Evolutionary conservation across 2,113 vertebrate species (phyloP).

Genomic region (Pleuronectes platessa): DNA sequence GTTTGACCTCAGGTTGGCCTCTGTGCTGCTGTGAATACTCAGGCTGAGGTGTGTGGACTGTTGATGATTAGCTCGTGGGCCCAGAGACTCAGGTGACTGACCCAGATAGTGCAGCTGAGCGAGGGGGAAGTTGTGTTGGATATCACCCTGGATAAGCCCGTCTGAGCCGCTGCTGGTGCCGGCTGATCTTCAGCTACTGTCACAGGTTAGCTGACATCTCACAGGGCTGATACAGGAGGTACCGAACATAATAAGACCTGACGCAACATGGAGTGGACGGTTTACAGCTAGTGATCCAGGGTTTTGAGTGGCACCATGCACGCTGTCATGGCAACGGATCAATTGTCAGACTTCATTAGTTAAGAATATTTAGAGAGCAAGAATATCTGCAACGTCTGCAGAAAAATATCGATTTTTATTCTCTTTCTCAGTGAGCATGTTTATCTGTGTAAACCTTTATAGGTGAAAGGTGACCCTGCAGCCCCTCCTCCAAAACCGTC

Average conservation of each 20-base stretch:
- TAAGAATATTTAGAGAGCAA: no score
- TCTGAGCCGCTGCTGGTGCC: slow-evolving; percentile 63
- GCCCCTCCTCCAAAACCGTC: neutral
- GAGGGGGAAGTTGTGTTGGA: slow-evolving; percentile 36
- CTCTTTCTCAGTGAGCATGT: neutral
- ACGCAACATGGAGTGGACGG: no score
- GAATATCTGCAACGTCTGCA: no score
- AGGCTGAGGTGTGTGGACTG: slow-evolving; percentile 4
- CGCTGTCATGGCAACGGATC: neutral
- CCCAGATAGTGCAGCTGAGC: slow-evolving; percentile 49
- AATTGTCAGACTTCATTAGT: no score
- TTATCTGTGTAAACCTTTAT: slow-evolving; percentile 30
- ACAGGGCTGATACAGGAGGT: no score
- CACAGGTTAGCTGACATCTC: slow-evolving; percentile 1
- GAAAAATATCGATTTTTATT: neutral
- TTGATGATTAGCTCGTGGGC: slow-evolving; percentile 35
- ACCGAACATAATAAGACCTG: neutral
- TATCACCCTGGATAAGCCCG: slow-evolving; percentile 66
- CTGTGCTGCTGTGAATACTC: no score
- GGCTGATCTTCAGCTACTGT: slow-evolving; percentile 29
- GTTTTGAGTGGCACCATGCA: no score
- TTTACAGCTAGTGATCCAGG: no score
- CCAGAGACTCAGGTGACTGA: slow-evolving; percentile 23
- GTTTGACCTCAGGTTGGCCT: no score
- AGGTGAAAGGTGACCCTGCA: slow-evolving; percentile 72